These are phyloP conservation scores for Fulica atra DNA, from an alignment of 2,113 vertebrate genomes.

Conservation along the genomic window DNA sequence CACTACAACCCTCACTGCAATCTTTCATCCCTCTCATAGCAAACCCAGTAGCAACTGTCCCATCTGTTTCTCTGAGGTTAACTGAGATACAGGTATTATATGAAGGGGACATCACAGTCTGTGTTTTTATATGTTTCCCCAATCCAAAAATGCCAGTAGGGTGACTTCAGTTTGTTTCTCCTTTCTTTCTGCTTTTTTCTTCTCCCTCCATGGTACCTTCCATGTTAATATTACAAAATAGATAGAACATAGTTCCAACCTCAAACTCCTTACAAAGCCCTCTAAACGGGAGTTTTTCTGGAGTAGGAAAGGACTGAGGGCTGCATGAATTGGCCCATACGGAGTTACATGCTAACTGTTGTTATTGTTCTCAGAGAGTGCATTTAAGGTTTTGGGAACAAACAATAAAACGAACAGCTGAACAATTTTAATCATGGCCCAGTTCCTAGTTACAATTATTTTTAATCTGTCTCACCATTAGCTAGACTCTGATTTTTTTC, in stretches of 20 bases:
- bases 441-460: constrained; percentile 75
- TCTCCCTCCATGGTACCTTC: background rate
- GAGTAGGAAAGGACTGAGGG: constrained; percentile 29
- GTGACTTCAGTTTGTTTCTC: background rate
- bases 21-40: background rate
- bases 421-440: constrained; percentile 74
- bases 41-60: background rate
- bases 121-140: background rate
- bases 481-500: constrained; percentile 31
- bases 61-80: background rate
- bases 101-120: background rate
- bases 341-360: constrained; percentile 68
- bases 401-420: constrained; percentile 76
- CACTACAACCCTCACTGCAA: background rate
- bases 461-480: constrained; percentile 73
- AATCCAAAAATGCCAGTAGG: background rate
- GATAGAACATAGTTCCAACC: background rate
- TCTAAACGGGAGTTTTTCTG: constrained; percentile 45
- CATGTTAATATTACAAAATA: background rate
- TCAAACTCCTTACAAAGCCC: background rate
- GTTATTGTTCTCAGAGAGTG: constrained; percentile 76
- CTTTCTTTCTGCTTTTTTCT: background rate
- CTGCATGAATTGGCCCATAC: constrained; percentile 61
- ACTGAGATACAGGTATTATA: background rate
- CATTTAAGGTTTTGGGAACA: constrained; percentile 77